These are phyloP conservation scores for Cichladusa arquata DNA, from an alignment of 2,113 vertebrate genomes.

Conservation along the genomic window DNA sequence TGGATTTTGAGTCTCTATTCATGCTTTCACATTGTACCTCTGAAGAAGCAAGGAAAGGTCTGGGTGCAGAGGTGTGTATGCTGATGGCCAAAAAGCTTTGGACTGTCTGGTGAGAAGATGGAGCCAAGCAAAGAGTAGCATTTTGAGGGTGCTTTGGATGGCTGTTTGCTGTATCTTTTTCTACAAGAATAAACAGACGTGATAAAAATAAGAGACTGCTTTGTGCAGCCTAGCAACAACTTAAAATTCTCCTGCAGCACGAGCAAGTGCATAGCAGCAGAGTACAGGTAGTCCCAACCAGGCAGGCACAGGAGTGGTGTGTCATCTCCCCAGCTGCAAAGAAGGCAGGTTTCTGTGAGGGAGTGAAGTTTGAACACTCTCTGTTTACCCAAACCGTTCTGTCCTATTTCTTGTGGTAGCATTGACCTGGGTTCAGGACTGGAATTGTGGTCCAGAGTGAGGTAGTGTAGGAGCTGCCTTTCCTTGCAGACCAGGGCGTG, in stretches of 20 bases:
- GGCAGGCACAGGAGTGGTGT: background rate
- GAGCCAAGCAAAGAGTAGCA: background rate
- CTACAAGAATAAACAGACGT: conserved; percentile 47
- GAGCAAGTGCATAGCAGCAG: background rate
- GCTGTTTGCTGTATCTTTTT: background rate
- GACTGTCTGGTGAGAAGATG: background rate
- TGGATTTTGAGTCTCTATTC: background rate
- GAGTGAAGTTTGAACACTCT: background rate
- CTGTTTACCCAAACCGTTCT: background rate
- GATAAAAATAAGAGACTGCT: conserved; percentile 55
- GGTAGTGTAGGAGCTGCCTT: background rate
- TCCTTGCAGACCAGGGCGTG: background rate
- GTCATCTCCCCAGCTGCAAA: background rate
- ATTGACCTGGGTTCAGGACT: background rate
- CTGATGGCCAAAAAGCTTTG: background rate
- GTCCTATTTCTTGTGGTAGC: rapidly evolving
- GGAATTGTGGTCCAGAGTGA: background rate
- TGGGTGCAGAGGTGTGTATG: background rate
- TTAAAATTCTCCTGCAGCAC: background rate
- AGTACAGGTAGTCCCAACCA: background rate
- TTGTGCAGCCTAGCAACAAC: conserved; percentile 54
- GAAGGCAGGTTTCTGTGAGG: background rate
- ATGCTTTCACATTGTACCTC: background rate
- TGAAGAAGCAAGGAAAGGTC: background rate
- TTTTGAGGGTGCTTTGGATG: conserved; percentile 6